Evolutionary conservation across 2,113 vertebrate species (phyloP).

Genomic region (Conger conger): DNA sequence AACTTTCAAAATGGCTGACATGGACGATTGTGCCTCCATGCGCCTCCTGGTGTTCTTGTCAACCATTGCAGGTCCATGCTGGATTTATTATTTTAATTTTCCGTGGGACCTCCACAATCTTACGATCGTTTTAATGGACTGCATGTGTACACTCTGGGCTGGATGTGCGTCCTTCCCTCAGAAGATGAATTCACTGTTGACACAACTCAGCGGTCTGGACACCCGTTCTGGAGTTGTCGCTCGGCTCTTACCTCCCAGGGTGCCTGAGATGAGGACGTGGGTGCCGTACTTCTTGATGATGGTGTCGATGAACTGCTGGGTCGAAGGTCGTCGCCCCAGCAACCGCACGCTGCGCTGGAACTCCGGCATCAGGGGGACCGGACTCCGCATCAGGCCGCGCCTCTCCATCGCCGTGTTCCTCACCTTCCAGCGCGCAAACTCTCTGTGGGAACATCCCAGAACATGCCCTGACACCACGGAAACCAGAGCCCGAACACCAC

Average conservation of each 20-base stretch:
- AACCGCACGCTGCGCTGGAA: slow-evolving; percentile 94
- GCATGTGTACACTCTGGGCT: too few relatives aligned
- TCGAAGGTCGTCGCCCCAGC: slow-evolving; percentile 93
- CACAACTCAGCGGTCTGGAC: too few relatives aligned
- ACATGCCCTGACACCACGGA: background rate
- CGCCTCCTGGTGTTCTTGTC: too few relatives aligned
- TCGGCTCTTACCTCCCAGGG: slow-evolving; percentile 85
- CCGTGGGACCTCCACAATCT: too few relatives aligned
- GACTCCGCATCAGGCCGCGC: slow-evolving; percentile 89
- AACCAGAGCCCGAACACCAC: background rate
- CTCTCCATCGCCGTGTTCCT: slow-evolving; percentile 97
- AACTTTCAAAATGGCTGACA: too few relatives aligned
- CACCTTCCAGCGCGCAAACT: slow-evolving; percentile 99
- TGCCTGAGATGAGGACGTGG: slow-evolving; percentile 97
- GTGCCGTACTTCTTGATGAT: slow-evolving; percentile 99
- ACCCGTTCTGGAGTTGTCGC: too few relatives aligned
- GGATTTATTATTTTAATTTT: too few relatives aligned
- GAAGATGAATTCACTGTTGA: too few relatives aligned
- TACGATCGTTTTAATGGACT: too few relatives aligned
- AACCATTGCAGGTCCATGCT: too few relatives aligned
- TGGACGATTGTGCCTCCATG: too few relatives aligned
- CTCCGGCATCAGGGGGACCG: slow-evolving; percentile 95
- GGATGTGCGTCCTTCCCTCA: too few relatives aligned
- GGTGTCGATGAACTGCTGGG: slow-evolving; percentile 97
- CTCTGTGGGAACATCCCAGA: slow-evolving; percentile 69